Evolutionary conservation across 2,888 invertebrate genomes (phyloP).

Genomic region (Epistrophella euchroma): DNA sequence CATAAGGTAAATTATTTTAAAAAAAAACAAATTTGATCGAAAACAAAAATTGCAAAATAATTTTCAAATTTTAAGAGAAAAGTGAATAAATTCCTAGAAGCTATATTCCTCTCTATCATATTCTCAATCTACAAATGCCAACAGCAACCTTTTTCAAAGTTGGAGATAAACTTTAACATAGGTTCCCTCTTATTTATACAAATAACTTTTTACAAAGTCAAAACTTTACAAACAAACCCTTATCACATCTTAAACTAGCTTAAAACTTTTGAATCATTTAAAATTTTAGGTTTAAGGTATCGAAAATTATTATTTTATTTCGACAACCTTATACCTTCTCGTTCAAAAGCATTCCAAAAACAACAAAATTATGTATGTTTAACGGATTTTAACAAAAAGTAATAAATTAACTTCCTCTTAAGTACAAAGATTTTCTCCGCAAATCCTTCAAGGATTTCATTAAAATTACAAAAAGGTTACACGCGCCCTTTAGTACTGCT

Average conservation of each 20-base stretch:
- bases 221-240: background rate
- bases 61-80: too few species aligned
- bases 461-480: constrained; percentile 18
- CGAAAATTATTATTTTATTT: background rate
- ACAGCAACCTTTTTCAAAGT: too few species aligned
- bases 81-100: too few species aligned
- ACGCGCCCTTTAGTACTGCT: background rate
- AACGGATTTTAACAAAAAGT: background rate
- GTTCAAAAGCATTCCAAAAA: background rate
- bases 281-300: background rate
- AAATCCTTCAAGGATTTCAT: constrained; percentile 27
- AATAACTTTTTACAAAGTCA: background rate
- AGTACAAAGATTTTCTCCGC: constrained; percentile 9
- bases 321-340: background rate
- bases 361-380: background rate
- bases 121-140: too few species aligned
- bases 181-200: too few species aligned
- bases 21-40: too few species aligned
- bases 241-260: background rate
- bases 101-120: too few species aligned
- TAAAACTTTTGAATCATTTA: background rate
- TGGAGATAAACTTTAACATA: too few species aligned
- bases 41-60: too few species aligned
- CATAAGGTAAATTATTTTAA: too few species aligned
- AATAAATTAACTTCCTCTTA: constrained; percentile 25